Base-by-base conservation (phyloP, 2,888 invertebrate species). In the Sinhomidia bicolor region DNA sequence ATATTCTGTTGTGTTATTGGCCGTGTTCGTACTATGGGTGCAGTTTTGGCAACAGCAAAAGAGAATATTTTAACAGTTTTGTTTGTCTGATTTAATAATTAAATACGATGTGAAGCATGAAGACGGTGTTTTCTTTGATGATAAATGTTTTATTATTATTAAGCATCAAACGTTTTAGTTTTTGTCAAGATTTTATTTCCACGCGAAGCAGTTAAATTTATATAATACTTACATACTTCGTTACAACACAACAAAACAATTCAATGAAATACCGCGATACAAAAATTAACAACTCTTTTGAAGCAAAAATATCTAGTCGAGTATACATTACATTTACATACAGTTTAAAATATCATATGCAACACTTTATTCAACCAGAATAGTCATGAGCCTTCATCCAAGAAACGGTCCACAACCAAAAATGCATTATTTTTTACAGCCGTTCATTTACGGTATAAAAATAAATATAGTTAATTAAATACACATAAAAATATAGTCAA, bases 401-500 rank as follows among this genome's bases (percentile, higher is more conserved):
- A 68, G 65, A 68, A 68, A 41, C 41, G 5, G 12, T 68, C 68
- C 68, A 41, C 36, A 68, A 41, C 68, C 68, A 41, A 41, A 68
- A 68, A 68, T 68, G 68, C 68, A 65, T 32, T 9, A 41, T 68
- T 41, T 68, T 68, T 68, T 68, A 68, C 68, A 36, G 12, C 20
- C 65, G 17, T 68, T 29, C 36, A 36, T 47, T 47, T 36, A 36
- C 36, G 36, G 4, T 68, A 68, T 36, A 60, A 68, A 68, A 68
- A 68, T 68, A 68, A 68, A 68, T 68, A 62, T 60, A 60, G 1
- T 26, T 12, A 47, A 29, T 62, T 68, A 68, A 36, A 36, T 68
- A 62, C 62, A 62, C 5, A 68, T 36, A 62, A 62, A 62, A 29
- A 62, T 36, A 32, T 29, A 62, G 5, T 14, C 2, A 57, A 32